A percentile compares a stretch with the other conserved stretches of the same genome.
phyloP scores from a whole-genome alignment of 2,888 invertebrate genomes.

The Rotaria socialis region DNA sequence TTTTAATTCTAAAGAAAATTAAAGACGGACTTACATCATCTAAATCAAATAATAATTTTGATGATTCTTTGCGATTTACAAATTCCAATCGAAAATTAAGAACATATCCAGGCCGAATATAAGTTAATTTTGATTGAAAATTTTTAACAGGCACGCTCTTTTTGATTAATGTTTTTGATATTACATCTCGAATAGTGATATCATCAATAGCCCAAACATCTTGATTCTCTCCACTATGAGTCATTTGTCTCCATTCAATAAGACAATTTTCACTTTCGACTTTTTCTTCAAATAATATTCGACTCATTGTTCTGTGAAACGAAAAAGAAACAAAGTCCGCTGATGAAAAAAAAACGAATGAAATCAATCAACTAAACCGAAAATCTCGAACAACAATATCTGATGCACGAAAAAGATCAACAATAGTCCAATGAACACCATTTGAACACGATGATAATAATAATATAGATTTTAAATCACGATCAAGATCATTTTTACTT shows the following conservation, averaged over 20 bases:
- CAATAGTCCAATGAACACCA: constrained; percentile 24
- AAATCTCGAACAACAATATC: background rate
- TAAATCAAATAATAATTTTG: background rate
- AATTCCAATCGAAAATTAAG: background rate
- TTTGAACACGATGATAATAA: constrained; percentile 6
- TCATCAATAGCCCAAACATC: constrained; percentile 36
- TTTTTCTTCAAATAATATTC: background rate
- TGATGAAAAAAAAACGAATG: background rate
- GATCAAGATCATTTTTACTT: constrained; percentile 18
- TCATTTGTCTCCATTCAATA: constrained; percentile 21
- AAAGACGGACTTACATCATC: background rate
- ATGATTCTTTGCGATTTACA: background rate
- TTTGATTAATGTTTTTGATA: background rate
- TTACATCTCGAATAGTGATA: background rate
- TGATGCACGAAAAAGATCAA: constrained; percentile 8
- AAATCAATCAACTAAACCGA: background rate
- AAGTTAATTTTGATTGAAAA: background rate
- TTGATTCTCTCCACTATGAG: background rate
- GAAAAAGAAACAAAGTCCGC: background rate
- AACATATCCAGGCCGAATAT: constrained; percentile 7
- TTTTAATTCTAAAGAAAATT: background rate
- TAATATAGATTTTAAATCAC: constrained; percentile 6
- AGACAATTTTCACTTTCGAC: background rate
- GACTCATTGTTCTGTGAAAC: background rate
- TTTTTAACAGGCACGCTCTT: background rate